Conservation (phyloP, 2,888 invertebrate genomes). For the Pseudoips prasinana region DNA sequence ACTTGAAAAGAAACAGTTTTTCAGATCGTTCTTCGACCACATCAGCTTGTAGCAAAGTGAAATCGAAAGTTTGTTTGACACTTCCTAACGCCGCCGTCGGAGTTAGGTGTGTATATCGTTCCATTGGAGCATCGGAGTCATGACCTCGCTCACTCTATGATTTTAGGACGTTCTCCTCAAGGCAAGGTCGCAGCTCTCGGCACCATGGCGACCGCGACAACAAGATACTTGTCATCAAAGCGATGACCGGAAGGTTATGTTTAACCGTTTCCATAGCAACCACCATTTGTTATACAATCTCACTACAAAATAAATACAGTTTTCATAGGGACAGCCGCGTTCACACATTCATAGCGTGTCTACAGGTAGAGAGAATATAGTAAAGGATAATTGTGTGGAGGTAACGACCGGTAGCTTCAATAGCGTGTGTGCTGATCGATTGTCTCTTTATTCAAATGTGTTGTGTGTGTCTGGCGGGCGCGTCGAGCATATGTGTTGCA, state of each 20-base stretch:
- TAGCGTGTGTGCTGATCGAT: no score
- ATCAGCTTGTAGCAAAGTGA: no score
- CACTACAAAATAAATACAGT: constrained; percentile 31
- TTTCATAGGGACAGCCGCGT: constrained; percentile 8
- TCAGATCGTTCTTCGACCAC: no score
- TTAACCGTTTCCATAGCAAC: constrained; percentile 50
- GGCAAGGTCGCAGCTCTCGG: constrained; percentile 11
- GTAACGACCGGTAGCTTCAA: neutral
- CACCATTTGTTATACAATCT: constrained; percentile 23
- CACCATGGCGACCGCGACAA: constrained; percentile 24
- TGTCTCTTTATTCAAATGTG: no score
- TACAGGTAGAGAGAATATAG: constrained; percentile 7
- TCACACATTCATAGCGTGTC: constrained; percentile 2
- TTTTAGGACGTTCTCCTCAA: no score
- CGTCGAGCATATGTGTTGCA: constrained; percentile 54
- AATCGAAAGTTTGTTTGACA: no score
- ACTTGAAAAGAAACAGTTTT: no score
- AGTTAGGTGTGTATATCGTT: no score
- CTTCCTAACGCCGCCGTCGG: no score
- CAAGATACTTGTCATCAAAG: constrained; percentile 30
- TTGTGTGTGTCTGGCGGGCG: neutral
- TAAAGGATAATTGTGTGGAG: neutral
- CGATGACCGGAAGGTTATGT: constrained; percentile 47
- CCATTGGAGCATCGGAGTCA: no score
- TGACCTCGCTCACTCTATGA: no score